These are phyloP conservation scores for Stegophylla sp. DNA, from an alignment of 2,888 invertebrate genomes.

Conservation along the genomic window DNA sequence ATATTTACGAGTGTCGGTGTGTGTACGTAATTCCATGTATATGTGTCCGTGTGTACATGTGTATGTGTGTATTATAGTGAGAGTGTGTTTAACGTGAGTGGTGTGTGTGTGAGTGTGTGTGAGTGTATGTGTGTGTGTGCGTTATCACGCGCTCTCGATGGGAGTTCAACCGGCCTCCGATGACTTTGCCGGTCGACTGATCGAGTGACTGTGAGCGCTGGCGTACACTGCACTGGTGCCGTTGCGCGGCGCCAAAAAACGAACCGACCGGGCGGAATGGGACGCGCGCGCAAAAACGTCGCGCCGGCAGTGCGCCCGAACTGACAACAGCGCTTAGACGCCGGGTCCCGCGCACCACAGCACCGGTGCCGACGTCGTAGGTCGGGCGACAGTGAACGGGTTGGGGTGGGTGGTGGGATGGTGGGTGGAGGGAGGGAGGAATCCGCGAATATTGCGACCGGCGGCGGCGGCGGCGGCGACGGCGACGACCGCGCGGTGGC, in stretches of 20 bases:
- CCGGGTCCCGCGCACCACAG: constrained; percentile 45
- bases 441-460: constrained; percentile 35
- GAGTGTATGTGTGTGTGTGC: constrained; percentile 37
- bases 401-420: too few relatives aligned
- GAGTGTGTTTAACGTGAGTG: constrained; percentile 2
- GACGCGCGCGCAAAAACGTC: constrained; percentile 58
- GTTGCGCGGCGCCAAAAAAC: constrained; percentile 56
- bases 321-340: constrained; percentile 57
- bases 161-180: constrained; percentile 60
- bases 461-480: constrained; percentile 32
- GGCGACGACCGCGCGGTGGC: constrained; percentile 49
- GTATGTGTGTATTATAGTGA: not conserved
- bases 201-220: constrained; percentile 59
- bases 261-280: constrained; percentile 30
- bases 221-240: constrained; percentile 48
- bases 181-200: constrained; percentile 60
- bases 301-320: constrained; percentile 52
- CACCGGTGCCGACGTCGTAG: not conserved
- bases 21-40: not conserved
- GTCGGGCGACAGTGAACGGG: constrained; percentile 20
- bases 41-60: not conserved
- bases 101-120: constrained; percentile 1
- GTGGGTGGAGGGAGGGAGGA: too few relatives aligned
- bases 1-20: not conserved
- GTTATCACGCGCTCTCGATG: constrained; percentile 57